These are phyloP conservation scores for Rhinolophus sinicus DNA, from an alignment of 2,113 vertebrate species.

Conservation along the genomic window DNA sequence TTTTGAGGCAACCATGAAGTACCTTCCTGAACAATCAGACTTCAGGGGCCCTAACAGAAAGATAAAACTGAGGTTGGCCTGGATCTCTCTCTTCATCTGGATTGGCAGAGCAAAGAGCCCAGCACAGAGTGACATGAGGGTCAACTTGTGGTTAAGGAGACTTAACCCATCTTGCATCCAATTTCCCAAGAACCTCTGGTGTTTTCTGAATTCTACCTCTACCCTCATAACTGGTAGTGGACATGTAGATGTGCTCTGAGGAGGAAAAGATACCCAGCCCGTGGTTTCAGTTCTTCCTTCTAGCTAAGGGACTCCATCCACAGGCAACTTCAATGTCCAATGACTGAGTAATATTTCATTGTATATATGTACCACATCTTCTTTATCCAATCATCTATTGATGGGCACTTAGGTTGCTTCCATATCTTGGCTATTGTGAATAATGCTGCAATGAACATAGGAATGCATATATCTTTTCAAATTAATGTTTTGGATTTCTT, in stretches of 20 bases:
- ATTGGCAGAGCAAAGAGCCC: not conserved
- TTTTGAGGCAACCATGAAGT: not conserved
- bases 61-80: not conserved
- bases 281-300: not conserved
- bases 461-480: no score
- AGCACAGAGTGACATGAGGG: not conserved
- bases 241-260: not conserved
- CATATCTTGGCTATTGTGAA: no score
- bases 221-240: not conserved
- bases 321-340: no score
- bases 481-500: no score
- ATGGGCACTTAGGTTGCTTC: no score
- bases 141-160: not conserved
- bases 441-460: no score
- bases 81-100: not conserved
- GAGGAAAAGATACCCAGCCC: not conserved
- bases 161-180: not conserved
- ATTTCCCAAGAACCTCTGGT: not conserved
- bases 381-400: no score
- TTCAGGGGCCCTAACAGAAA: not conserved
- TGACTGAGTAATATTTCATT: no score
- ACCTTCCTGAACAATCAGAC: not conserved
- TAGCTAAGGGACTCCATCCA: not conserved
- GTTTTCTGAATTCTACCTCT: not conserved
- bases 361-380: no score